Conservation (phyloP, 2,888 invertebrate genomes). For the Lymantria monacha region DNA sequence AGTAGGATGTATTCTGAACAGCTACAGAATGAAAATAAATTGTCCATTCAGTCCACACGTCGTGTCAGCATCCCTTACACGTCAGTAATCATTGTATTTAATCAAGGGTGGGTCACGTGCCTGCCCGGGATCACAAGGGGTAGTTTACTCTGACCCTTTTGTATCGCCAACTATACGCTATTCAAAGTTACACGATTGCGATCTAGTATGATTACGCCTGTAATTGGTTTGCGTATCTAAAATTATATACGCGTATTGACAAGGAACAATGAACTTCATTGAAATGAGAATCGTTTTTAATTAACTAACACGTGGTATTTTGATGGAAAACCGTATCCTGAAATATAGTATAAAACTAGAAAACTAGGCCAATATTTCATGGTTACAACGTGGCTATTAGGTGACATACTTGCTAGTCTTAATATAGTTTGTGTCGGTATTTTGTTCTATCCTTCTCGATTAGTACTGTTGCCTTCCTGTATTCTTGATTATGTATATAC, state of each 20-base stretch:
- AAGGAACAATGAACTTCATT: background rate
- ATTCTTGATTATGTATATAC: too few species aligned
- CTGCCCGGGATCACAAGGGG: constrained; percentile 34
- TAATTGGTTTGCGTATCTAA: constrained; percentile 31
- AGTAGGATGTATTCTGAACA: background rate
- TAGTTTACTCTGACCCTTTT: constrained; percentile 41
- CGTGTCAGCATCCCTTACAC: constrained; percentile 32
- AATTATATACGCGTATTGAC: constrained; percentile 13
- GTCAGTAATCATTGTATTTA: constrained; percentile 47
- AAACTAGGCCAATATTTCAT: too few species aligned
- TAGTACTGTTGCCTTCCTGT: too few species aligned
- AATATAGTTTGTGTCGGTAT: too few species aligned
- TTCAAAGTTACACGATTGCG: constrained; percentile 28
- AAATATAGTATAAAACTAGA: too few species aligned
- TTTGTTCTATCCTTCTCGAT: too few species aligned
- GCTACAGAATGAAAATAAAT: constrained; percentile 4
- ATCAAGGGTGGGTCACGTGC: constrained; percentile 53
- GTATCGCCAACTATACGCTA: constrained; percentile 31
- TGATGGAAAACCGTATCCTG: too few species aligned
- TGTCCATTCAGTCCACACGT: constrained; percentile 18
- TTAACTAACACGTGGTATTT: too few species aligned
- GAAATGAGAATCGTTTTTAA: background rate
- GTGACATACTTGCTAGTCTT: too few species aligned
- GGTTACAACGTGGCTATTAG: too few species aligned
- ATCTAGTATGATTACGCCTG: constrained; percentile 31